Conservation (phyloP, 2,888 invertebrate species). For the Helleia helle region DNA sequence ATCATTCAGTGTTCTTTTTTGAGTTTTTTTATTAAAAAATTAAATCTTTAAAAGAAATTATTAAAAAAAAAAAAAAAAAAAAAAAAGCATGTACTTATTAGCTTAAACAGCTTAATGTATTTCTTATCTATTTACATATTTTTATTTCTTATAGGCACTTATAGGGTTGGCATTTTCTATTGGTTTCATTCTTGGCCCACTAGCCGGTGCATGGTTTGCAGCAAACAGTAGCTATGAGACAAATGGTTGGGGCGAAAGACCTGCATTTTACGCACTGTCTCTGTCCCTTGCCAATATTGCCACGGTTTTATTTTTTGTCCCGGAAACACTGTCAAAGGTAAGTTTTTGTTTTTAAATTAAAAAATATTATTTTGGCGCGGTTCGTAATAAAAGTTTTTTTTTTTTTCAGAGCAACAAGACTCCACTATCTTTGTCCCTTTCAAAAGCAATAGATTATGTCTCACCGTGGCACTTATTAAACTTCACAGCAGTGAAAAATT, state of each 20-base stretch:
- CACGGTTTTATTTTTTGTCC: constrained; percentile 81
- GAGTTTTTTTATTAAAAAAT: too few relatives aligned
- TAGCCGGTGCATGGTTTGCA: constrained; percentile 93
- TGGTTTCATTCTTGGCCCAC: constrained; percentile 97
- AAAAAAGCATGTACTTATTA: too few relatives aligned
- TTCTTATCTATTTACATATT: neutral
- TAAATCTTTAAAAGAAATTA: too few relatives aligned
- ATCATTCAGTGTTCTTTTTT: too few relatives aligned
- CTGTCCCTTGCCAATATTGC: constrained; percentile 85
- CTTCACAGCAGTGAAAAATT: constrained; percentile 80
- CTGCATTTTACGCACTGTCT: constrained; percentile 83
- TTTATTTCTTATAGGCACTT: constrained; percentile 87
- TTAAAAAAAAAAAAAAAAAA: too few relatives aligned
- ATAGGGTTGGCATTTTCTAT: constrained; percentile 98
- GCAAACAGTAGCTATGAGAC: constrained; percentile 70
- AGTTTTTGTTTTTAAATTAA: too few relatives aligned
- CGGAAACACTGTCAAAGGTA: constrained; percentile 88
- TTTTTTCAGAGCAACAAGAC: constrained; percentile 79
- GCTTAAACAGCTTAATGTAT: too few relatives aligned
- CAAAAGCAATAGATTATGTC: constrained; percentile 73
- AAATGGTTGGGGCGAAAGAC: constrained; percentile 84
- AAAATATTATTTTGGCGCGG: too few relatives aligned
- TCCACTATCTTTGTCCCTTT: constrained; percentile 77
- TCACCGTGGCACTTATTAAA: constrained; percentile 62
- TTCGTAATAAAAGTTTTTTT: too few relatives aligned